Evolutionary conservation across 2,797 vertebrate species (phyloP).

Genomic region (Cryptoblepharus egeriae): DNA sequence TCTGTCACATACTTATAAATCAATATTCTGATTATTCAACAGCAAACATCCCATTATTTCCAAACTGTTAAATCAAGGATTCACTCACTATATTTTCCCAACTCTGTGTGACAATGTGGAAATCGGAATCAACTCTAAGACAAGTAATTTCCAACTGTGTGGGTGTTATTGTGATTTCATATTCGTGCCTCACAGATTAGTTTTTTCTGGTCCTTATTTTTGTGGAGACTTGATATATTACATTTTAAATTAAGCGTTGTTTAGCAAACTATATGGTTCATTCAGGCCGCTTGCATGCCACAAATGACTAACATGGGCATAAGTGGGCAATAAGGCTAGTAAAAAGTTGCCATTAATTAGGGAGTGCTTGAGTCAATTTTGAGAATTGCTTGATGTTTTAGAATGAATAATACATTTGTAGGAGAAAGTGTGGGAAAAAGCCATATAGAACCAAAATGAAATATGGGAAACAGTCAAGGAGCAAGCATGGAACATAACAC

Average conservation of each 20-base stretch:
- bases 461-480: too few relatives aligned
- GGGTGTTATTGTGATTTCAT: constrained; percentile 57
- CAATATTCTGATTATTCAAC: not conserved
- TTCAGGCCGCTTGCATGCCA: too few relatives aligned
- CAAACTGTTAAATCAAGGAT: not conserved
- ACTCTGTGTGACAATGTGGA: too few relatives aligned
- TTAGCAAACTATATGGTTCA: constrained; percentile 32
- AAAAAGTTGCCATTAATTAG: too few relatives aligned
- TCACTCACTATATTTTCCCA: not conserved
- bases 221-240: constrained; percentile 24
- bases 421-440: too few relatives aligned
- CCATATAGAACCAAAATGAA: too few relatives aligned
- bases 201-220: constrained; percentile 53
- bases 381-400: too few relatives aligned
- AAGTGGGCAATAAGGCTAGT: too few relatives aligned
- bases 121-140: constrained; percentile 48
- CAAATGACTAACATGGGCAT: too few relatives aligned
- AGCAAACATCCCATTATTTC: too few relatives aligned
- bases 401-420: too few relatives aligned
- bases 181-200: constrained; percentile 49
- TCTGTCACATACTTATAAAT: not conserved
- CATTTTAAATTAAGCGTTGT: constrained; percentile 55
- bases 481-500: not conserved
- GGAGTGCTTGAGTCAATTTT: too few relatives aligned
- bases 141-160: constrained; percentile 67